These are phyloP conservation scores for Eretmocerus hayati DNA, from an alignment of 2,888 invertebrate species.

Conservation along the genomic window DNA sequence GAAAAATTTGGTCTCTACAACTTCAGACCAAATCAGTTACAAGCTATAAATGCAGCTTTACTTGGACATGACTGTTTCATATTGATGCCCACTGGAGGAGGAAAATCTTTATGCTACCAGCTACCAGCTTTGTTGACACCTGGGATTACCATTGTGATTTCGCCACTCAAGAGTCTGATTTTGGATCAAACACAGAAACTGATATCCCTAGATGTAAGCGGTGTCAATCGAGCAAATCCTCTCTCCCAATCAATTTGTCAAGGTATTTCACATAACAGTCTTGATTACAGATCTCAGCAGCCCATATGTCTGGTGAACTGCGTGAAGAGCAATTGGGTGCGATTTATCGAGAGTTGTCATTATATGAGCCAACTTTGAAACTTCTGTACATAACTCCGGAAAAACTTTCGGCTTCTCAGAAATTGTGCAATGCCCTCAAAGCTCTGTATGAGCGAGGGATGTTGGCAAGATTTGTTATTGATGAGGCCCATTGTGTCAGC, in stretches of 20 bases:
- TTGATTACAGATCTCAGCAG: constrained; percentile 75
- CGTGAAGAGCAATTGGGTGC: constrained; percentile 55
- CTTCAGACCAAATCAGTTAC: constrained; percentile 91
- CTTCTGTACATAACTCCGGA: constrained; percentile 95
- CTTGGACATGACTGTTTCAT: constrained; percentile 88
- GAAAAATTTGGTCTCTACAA: constrained; percentile 79
- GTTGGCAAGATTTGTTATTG: constrained; percentile 85
- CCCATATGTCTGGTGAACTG: constrained; percentile 74
- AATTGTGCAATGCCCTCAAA: constrained; percentile 62
- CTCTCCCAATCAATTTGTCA: neutral
- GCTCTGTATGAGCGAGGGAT: constrained; percentile 64
- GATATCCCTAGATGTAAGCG: constrained; percentile 71
- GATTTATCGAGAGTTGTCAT: constrained; percentile 68
- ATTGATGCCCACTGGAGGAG: constrained; percentile 96
- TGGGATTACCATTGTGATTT: constrained; percentile 90
- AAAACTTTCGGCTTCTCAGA: constrained; percentile 76
- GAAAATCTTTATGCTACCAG: constrained; percentile 89
- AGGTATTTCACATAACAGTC: constrained; percentile 21
- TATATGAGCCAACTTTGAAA: constrained; percentile 66
- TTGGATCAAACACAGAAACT: constrained; percentile 93
- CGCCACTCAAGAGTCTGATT: constrained; percentile 90
- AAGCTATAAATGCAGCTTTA: constrained; percentile 88
- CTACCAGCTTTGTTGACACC: constrained; percentile 77
- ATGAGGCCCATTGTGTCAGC: constrained; percentile 97
- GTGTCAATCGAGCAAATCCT: neutral